Evolutionary conservation across 1,140 invertebrate species (phyloP), one percentile per base, ranked within the genome.

Genomic region (Hyphantria cunea): DNA sequence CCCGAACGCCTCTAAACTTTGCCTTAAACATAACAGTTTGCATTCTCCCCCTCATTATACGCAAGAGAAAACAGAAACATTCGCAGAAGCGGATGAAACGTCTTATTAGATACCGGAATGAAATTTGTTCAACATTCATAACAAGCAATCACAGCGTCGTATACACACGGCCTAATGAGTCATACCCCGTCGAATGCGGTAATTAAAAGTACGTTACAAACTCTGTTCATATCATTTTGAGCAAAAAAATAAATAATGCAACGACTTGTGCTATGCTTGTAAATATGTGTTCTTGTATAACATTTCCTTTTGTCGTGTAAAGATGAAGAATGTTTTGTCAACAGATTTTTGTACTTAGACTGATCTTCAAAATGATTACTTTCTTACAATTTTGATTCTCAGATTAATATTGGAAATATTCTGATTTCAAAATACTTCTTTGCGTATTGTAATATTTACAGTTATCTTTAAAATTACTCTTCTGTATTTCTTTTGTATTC

Each of bases 311-410:
- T 51, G 33, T 10, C 37, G 31, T 15, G 17, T 2, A 49, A 59
- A 32, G 12, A 51, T 25, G 17, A n/a, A n/a, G n/a, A 25, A 1
- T 25, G 17, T 25, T 25, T 25, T 25, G 17, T 25, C 17, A 25
- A 25, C 5, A 25, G 17, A 25, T 25, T 25, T 25, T 25, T 25
- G 17, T 25, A 5, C 17, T 64, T 55, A 33, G 34, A 45, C 44
- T 55, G 9, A 31, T 25, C 44, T 15, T 55, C 25, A 44, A 33
- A 41, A 41, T 64, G 51, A 64, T 64, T 64, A 61, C 56, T 66
- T 65, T 61, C 37, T 51, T 17, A 51, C 25, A 60, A 42, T 51
- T 60, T 13, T 51, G 50, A 60, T 51, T 60, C 50, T n/a, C 39
- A 13, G 47, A 60, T 60, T 60, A 59, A 59, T 59, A 44, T 42